phyloP scores from a whole-genome alignment of 37 sponge, comb jelly and placozoan genomes.

The Theonella swinhoei region DNA sequence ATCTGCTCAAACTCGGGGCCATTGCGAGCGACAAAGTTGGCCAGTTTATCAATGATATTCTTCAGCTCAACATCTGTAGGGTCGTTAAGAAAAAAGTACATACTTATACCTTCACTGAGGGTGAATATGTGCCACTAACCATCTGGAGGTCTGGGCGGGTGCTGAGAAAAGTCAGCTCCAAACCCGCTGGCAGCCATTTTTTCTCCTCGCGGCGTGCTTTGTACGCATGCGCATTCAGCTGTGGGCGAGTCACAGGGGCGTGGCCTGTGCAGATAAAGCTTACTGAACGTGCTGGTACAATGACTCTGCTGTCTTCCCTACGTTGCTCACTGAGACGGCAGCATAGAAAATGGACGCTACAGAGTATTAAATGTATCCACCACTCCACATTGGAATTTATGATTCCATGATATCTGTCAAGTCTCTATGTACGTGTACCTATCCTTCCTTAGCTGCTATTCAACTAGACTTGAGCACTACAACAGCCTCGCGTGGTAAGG shows the following conservation, averaged over 20 bases:
- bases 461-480: neutral
- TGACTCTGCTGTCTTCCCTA: neutral
- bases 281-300: no score
- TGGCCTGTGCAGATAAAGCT: no score
- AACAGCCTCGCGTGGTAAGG: neutral
- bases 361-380: neutral
- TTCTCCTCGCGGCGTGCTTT: neutral
- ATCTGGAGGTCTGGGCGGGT: neutral
- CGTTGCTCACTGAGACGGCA: neutral
- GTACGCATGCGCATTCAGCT: neutral
- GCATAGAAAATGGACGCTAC: neutral
- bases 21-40: conserved; percentile 97
- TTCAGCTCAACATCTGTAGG: conserved; percentile 68
- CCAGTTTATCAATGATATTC: conserved; percentile 96
- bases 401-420: neutral
- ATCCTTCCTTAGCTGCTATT: neutral
- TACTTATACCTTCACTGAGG: neutral
- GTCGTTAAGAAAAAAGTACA: neutral
- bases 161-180: neutral
- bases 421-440: neutral
- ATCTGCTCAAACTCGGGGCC: conserved; percentile 97
- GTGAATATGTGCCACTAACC: neutral
- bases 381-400: neutral
- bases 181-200: neutral
- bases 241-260: no score